Evolutionary conservation across 2,888 invertebrate species (phyloP).

Genomic region (Ophion obscuratus): DNA sequence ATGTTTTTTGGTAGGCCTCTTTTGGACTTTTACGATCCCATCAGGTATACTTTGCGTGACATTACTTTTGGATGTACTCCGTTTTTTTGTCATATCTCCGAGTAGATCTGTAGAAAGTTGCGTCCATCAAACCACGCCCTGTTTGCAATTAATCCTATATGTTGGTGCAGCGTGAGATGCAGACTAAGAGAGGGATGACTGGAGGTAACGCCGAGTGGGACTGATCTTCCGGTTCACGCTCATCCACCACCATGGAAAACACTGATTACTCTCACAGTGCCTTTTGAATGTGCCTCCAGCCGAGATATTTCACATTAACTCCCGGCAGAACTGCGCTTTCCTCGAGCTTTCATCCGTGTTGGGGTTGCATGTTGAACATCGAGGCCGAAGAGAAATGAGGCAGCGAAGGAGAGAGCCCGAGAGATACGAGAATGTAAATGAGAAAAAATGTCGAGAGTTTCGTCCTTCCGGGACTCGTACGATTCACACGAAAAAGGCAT

Average conservation of each 20-base stretch:
- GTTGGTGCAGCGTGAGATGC: background rate
- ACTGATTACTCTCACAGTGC: slow-evolving; percentile 53
- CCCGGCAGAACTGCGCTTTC: background rate
- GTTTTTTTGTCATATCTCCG: background rate
- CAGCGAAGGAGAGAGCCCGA: background rate
- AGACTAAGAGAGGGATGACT: background rate
- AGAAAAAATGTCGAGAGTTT: slow-evolving; percentile 22
- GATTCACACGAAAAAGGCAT: slow-evolving; percentile 3
- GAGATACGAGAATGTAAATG: background rate
- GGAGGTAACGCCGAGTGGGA: slow-evolving; percentile 15
- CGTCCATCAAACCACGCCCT: slow-evolving; percentile 29
- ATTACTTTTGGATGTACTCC: background rate
- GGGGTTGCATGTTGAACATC: background rate
- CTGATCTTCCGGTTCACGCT: slow-evolving; percentile 31
- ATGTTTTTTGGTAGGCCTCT: background rate
- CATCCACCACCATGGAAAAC: slow-evolving; percentile 35
- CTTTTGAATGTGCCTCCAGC: slow-evolving; percentile 19
- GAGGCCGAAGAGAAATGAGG: background rate
- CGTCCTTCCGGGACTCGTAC: slow-evolving; percentile 2
- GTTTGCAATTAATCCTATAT: slow-evolving; percentile 50
- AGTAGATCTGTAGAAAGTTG: background rate
- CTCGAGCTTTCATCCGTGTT: background rate
- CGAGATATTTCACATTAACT: slow-evolving; percentile 38
- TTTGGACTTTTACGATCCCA: too few species aligned
- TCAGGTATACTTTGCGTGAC: too few species aligned